Evolutionary conservation across 2,888 invertebrate species (phyloP).

Genomic region (Noctua pronuba): DNA sequence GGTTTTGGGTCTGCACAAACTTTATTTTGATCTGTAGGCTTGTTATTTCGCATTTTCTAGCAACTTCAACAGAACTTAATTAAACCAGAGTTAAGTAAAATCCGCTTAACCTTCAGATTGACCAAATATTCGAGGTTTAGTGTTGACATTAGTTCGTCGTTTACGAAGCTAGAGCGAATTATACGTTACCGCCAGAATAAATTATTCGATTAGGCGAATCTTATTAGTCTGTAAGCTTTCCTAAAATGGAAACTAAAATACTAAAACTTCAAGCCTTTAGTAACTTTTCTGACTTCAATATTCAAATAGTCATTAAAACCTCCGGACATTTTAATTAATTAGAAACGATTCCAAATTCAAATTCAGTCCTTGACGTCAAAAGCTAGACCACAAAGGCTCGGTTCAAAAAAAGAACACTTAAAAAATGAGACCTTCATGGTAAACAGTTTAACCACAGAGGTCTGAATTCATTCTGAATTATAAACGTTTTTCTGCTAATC

Average conservation of each 20-base stretch:
- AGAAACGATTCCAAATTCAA: slow-evolving; percentile 22
- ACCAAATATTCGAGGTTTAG: too few relatives aligned
- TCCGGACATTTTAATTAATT: slow-evolving; percentile 20
- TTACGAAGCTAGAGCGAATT: not conserved
- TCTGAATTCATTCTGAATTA: slow-evolving; percentile 15
- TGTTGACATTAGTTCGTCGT: too few relatives aligned
- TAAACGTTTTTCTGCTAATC: slow-evolving; percentile 57
- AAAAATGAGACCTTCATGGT: slow-evolving; percentile 24
- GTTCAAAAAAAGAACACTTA: not conserved
- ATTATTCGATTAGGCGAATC: not conserved
- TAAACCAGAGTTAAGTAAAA: too few relatives aligned
- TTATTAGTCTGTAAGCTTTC: too few relatives aligned
- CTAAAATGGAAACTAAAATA: too few relatives aligned
- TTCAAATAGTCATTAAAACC: slow-evolving; percentile 7
- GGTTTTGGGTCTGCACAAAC: not conserved
- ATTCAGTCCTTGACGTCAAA: slow-evolving; percentile 18
- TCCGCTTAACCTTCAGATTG: too few relatives aligned
- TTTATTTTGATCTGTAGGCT: not conserved
- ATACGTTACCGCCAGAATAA: not conserved
- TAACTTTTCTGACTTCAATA: slow-evolving; percentile 10
- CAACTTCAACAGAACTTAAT: too few relatives aligned
- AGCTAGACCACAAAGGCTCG: slow-evolving; percentile 5
- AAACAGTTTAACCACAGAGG: slow-evolving; percentile 32
- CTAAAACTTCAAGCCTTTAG: not conserved
- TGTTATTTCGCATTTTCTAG: slow-evolving; percentile 1